A percentile compares a stretch with the other conserved stretches of the same genome.
Conservation (phyloP, 2,888 invertebrate species). For the Operophtera brumata region DNA sequence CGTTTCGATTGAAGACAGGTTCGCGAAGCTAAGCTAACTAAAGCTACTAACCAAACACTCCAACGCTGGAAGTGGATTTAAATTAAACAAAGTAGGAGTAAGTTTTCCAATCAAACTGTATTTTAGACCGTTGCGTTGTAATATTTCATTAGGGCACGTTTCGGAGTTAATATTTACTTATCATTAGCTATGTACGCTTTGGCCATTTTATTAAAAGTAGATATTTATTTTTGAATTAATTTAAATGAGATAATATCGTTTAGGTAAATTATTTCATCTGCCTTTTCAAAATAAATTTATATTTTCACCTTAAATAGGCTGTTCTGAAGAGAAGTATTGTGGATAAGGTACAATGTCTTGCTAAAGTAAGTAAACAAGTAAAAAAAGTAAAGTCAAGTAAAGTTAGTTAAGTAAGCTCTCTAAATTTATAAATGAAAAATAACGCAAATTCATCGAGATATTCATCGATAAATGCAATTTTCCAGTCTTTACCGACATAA, state of each 20-base stretch:
- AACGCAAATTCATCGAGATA: too few relatives aligned
- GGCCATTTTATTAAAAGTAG: conserved; percentile 5
- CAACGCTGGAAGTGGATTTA: conserved; percentile 27
- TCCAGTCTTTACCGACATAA: too few relatives aligned
- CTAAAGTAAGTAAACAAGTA: not conserved
- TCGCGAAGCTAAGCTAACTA: conserved; percentile 29
- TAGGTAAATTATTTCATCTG: not conserved
- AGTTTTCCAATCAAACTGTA: conserved; percentile 39
- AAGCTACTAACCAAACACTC: conserved; percentile 34
- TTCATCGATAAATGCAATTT: too few relatives aligned
- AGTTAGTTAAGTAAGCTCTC: too few relatives aligned
- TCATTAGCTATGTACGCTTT: conserved; percentile 4
- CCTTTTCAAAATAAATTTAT: too few relatives aligned
- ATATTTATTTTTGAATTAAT: not conserved
- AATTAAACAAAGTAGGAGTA: conserved; percentile 37
- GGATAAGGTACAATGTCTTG: not conserved
- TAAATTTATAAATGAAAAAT: too few relatives aligned
- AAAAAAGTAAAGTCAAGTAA: too few relatives aligned
- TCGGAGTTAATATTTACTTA: conserved; percentile 25
- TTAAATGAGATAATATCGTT: not conserved
- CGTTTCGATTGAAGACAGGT: conserved; percentile 25
- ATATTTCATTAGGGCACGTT: conserved; percentile 33
- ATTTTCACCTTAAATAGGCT: too few relatives aligned
- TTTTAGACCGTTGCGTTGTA: conserved; percentile 32
- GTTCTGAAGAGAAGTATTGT: not conserved